Evolutionary conservation across 2,888 invertebrate genomes (phyloP), one percentile per base, ranked within the genome.

Genomic region (Calameuta filiformis): DNA sequence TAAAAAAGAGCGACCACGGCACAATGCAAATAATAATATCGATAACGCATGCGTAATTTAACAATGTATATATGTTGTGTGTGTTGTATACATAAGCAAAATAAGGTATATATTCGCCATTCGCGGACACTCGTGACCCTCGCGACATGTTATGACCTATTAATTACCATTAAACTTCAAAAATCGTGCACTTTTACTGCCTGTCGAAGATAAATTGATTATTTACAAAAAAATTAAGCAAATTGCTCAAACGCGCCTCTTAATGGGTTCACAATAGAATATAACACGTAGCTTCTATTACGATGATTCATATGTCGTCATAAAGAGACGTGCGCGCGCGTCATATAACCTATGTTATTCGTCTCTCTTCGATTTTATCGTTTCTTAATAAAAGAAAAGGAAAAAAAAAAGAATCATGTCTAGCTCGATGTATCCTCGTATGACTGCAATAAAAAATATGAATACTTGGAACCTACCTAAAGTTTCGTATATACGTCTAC

Each of bases 361-460:
- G 56, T 9, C 9, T 56, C 23, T 56, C 6, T 56, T 56, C 9
- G 15, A 56, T 56, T 56, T 23, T 9, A 23, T 56, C 0, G 9
- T 15, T 56, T 56, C 56, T 11, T 6, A 71, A 33, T 30, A 71
- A 71, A 71, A 71, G 23, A 30, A 71, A 71, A 71, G 82, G 83
- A 77, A 79, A 82, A 82, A 77, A 79, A 76, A 84, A 85, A 68
- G 37, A 78, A 73, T 81, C 75, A 75, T 69, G 78, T 78, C 78
- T 68, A 76, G 80, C 80, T 85, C 83, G 81, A 85, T 85, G 81
- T 81, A 83, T 75, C 82, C 81, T 83, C 73, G 82, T 81, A 85
- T 82, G 81, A 82, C 80, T 75, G 76, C 33, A 9, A 71, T 34
- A 84, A 86, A 85, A 86, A 85, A 86, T 85, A 85, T 83, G 82